Evolutionary conservation across 1,140 invertebrate genomes (phyloP).

Genomic region (Drosophila truncata): DNA sequence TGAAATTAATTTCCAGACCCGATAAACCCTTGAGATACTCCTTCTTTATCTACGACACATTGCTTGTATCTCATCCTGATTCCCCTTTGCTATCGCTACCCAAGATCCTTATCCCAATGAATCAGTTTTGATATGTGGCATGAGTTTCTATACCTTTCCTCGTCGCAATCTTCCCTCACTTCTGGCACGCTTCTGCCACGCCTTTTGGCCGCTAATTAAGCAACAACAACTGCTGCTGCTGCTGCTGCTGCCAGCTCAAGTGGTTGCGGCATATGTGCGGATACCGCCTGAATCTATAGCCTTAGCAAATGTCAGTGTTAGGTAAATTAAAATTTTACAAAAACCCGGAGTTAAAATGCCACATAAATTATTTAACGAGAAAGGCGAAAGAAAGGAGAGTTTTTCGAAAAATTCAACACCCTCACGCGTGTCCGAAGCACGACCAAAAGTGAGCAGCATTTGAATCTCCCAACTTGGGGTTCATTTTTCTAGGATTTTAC

Average conservation of each 20-base stretch:
- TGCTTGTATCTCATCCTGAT: background rate
- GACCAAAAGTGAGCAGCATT: conserved; percentile 57
- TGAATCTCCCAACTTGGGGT: conserved; percentile 22
- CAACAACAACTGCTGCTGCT: conserved; percentile 53
- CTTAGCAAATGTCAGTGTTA: no score
- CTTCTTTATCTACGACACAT: background rate
- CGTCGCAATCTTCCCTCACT: conserved; percentile 30
- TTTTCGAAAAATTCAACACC: conserved; percentile 41
- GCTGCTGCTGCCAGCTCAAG: conserved; percentile 38
- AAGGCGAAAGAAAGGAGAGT: conserved; percentile 4
- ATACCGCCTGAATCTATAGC: conserved; percentile 1
- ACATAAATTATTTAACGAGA: conserved; percentile 73
- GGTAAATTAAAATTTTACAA: conserved; percentile 60
- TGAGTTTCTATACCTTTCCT: background rate
- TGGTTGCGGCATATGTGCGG: conserved; percentile 64
- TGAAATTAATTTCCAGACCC: background rate
- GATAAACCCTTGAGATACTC: background rate
- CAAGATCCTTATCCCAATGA: conserved; percentile 6
- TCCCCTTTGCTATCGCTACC: background rate
- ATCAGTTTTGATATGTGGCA: conserved; percentile 19
- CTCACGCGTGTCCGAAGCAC: conserved; percentile 42
- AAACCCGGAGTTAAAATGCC: conserved; percentile 72
- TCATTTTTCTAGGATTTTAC: conserved; percentile 51
- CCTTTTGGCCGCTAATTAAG: conserved; percentile 67
- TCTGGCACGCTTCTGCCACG: conserved; percentile 68